Base-by-base conservation (phyloP, 2,888 invertebrate species). In the Orchesella flavescens region DNA sequence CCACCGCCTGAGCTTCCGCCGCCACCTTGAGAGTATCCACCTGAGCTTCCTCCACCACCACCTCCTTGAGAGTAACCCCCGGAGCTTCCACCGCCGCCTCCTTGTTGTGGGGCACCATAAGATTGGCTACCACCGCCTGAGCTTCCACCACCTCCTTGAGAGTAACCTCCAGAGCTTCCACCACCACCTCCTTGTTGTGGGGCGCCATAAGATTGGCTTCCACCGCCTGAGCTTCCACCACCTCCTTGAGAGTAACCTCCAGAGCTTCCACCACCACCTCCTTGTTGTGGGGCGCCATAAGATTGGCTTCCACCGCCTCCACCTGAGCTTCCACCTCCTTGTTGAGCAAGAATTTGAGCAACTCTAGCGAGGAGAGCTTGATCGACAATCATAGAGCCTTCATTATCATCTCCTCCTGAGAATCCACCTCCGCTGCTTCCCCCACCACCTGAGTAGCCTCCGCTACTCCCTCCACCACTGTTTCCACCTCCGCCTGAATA, bases 1-100 rank as follows among this genome's bases (percentile, higher is more conserved):
- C 21, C 17, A 7, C 19, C 19, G n/a, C 77, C 77, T 1, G 68
- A 66, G 34, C 75, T 69, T 69, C 75, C 74, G 43, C 24, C 12
- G 65, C 80, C 80, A 19, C 80, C 80, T 21, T 13, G 2, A 10
- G 59, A 43, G 15, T 19, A 34, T 9, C 55, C 65, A 44, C 63
- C 65, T 24, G 7, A 7, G 7, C 57, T 17, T 7, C 88, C 86
- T 66, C 88, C 88, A 59, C 81, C 80, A 83, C 85, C 86, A 85
- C 78, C 85, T 75, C 24, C 34, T 63, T 78, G 15, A 79, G 76
- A 49, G 9, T 19, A 44, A 44, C 34, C 34, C 9, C 80, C 83
- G 19, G 77, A 72, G 21, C 69, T 46, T 1, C 68, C 55, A 15
- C 76, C 57, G 12, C 24, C 68, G 72, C 78, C 78, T 43, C 80